phyloP scores from a whole-genome alignment of 2,888 invertebrate genomes.

The Heptascelio sp. region DNA sequence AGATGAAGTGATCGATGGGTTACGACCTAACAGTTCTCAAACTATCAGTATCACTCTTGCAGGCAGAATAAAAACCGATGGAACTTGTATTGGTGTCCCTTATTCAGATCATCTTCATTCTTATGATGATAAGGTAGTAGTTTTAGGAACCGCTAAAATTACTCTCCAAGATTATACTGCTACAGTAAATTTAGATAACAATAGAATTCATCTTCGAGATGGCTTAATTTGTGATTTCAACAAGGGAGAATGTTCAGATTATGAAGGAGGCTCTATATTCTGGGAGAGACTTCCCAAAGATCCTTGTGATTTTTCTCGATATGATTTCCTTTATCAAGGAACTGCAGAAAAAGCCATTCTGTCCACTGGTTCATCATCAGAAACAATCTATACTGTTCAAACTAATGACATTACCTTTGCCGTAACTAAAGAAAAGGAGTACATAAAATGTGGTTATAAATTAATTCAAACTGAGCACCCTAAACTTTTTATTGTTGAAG shows the following conservation, averaged over 20 bases:
- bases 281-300: conserved; percentile 41
- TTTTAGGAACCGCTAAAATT: conserved; percentile 40
- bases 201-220: conserved; percentile 41
- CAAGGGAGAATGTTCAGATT: conserved; percentile 36
- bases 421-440: conserved; percentile 33
- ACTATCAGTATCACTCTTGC: too few species aligned
- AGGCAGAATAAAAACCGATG: too few species aligned
- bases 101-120: too few species aligned
- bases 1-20: neutral
- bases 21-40: neutral
- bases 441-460: conserved; percentile 15
- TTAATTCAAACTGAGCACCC: conserved; percentile 50
- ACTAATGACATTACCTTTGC: conserved; percentile 62
- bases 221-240: conserved; percentile 36
- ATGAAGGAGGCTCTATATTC: conserved; percentile 54
- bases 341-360: neutral
- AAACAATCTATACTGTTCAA: conserved; percentile 43
- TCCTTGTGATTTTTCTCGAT: conserved; percentile 46
- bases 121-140: too few species aligned
- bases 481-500: conserved; percentile 48
- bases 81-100: too few species aligned
- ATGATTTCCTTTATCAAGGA: conserved; percentile 66
- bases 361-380: neutral
- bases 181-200: conserved; percentile 14
- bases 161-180: conserved; percentile 26